Evolutionary conservation across 2,113 vertebrate species (phyloP).

Genomic region (Oryzias celebensis): DNA sequence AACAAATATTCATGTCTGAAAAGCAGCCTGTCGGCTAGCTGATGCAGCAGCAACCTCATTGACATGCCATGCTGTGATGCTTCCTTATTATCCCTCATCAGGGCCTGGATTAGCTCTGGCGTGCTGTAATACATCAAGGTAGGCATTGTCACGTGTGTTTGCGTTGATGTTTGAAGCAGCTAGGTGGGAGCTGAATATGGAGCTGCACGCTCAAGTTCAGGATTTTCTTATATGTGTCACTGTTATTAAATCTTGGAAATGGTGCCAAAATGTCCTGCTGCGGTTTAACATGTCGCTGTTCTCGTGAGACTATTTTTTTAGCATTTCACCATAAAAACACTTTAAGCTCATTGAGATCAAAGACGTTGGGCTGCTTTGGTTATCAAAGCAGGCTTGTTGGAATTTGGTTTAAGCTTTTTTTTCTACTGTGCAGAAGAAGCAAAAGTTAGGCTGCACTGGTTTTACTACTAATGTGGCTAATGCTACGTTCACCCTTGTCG

Average conservation of each 20-base stretch:
- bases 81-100: slow-evolving; percentile 32
- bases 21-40: slow-evolving; percentile 19
- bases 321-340: slow-evolving; percentile 29
- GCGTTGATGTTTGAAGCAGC: slow-evolving; percentile 41
- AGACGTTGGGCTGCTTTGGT: slow-evolving; percentile 20
- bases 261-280: not conserved
- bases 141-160: slow-evolving; percentile 32
- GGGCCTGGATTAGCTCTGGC: slow-evolving; percentile 1
- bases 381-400: slow-evolving; percentile 16
- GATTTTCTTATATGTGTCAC: not conserved
- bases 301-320: slow-evolving; percentile 11
- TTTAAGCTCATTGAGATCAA: slow-evolving; percentile 36
- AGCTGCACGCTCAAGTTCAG: not conserved
- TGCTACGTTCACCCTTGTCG: not conserved
- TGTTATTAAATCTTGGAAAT: not conserved
- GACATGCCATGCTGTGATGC: slow-evolving; percentile 24
- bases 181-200: slow-evolving; percentile 18
- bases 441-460: slow-evolving; percentile 1
- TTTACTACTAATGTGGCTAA: not conserved
- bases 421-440: slow-evolving; percentile 14
- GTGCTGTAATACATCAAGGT: slow-evolving; percentile 14
- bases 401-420: slow-evolving; percentile 15
- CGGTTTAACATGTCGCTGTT: not conserved
- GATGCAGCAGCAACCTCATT: slow-evolving; percentile 21
- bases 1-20: slow-evolving; percentile 21